A percentile compares a stretch with the other conserved stretches of the same genome.
These are phyloP conservation scores for Melipona bicolor DNA, from an alignment of 2,888 invertebrate species.

Conservation along the genomic window DNA sequence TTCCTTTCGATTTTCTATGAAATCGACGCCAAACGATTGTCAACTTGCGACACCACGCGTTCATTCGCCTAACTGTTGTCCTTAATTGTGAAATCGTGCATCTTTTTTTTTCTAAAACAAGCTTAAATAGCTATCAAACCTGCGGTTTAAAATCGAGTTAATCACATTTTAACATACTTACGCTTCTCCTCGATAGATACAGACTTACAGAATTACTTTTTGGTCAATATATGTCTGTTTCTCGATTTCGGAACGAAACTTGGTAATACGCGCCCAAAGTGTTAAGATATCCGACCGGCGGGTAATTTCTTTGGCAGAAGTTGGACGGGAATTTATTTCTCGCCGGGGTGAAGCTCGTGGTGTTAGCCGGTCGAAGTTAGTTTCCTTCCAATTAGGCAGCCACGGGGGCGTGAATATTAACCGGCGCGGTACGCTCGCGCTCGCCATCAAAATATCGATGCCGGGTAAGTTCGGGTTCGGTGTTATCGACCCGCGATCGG, in stretches of 20 bases:
- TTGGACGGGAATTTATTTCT: not conserved
- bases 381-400: conserved; percentile 34
- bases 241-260: not conserved
- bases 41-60: too few species aligned
- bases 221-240: too few species aligned
- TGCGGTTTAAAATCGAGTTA: too few species aligned
- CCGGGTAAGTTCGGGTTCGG: not conserved
- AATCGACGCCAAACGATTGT: too few species aligned
- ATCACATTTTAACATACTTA: too few species aligned
- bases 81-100: too few species aligned
- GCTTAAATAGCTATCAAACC: too few species aligned
- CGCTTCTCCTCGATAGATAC: too few species aligned
- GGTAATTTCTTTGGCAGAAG: not conserved
- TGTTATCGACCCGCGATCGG: conserved; percentile 34
- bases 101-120: too few species aligned
- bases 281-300: not conserved
- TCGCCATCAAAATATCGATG: conserved; percentile 41
- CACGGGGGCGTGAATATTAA: conserved; percentile 35
- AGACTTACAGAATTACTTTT: too few species aligned
- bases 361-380: conserved; percentile 23
- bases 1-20: too few species aligned
- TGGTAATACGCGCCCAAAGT: not conserved
- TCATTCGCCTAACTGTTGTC: too few species aligned
- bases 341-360: not conserved
- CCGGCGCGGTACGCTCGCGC: not conserved